Percentiles rank a stretch among this genome's conserved stretches.
These are phyloP conservation scores for Hippocampus kuda DNA, from an alignment of 2,797 vertebrate species.

Conservation along the genomic window DNA sequence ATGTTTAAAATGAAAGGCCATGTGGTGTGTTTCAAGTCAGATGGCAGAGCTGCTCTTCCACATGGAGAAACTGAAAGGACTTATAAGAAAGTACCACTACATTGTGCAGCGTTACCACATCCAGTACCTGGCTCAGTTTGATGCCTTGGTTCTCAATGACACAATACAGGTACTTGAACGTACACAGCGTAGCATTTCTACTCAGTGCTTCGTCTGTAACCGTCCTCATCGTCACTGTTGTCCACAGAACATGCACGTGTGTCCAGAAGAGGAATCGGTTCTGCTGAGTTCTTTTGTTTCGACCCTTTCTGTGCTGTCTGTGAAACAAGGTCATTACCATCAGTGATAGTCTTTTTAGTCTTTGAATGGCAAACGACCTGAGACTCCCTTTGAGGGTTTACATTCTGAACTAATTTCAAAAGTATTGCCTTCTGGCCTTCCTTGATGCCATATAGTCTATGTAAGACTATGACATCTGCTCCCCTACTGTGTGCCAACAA, in stretches of 20 bases:
- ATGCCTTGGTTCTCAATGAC: constrained; percentile 81
- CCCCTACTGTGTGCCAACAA: no score
- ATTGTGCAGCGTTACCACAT: constrained; percentile 80
- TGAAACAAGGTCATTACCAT: constrained; percentile 74
- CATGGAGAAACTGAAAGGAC: constrained; percentile 70
- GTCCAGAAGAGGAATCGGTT: constrained; percentile 89
- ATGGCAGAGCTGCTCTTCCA: constrained; percentile 80
- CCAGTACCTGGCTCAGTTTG: constrained; percentile 84
- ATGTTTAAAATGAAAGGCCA: not conserved
- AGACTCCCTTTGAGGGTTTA: not conserved
- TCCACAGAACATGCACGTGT: constrained; percentile 80
- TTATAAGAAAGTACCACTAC: constrained; percentile 55
- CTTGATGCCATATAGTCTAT: no score
- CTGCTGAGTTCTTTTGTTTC: constrained; percentile 86
- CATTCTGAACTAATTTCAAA: no score
- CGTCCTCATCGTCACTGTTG: not conserved
- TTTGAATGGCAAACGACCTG: not conserved
- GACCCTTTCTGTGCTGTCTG: constrained; percentile 71
- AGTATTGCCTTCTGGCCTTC: no score
- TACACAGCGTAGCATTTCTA: not conserved
- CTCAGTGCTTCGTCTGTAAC: not conserved
- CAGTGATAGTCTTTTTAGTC: not conserved
- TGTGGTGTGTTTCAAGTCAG: constrained; percentile 53
- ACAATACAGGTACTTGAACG: constrained; percentile 74
- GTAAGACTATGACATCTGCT: no score